Evolutionary conservation across 1,140 invertebrate genomes (phyloP).

Genomic region (Forficula auricularia): DNA sequence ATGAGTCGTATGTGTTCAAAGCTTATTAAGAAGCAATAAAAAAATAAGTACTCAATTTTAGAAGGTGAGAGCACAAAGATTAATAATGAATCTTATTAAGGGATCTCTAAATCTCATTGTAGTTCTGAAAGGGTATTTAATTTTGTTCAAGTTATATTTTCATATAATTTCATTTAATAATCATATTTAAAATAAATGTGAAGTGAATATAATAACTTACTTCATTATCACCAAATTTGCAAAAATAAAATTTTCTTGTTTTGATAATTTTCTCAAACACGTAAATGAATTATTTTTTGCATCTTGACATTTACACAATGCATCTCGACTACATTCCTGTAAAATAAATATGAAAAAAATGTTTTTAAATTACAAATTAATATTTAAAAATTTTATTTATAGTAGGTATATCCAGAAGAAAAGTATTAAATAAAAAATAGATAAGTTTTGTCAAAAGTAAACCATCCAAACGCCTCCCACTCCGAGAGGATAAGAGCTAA

Average conservation of each 20-base stretch:
- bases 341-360: slow-evolving; percentile 13
- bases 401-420: neutral
- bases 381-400: neutral
- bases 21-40: too few relatives aligned
- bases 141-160: too few relatives aligned
- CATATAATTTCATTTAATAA: too few relatives aligned
- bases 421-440: neutral
- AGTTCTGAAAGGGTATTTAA: too few relatives aligned
- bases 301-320: slow-evolving; percentile 68
- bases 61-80: too few relatives aligned
- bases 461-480: neutral
- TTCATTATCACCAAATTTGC: slow-evolving; percentile 51
- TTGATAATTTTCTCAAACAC: slow-evolving; percentile 45
- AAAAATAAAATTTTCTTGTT: slow-evolving; percentile 47
- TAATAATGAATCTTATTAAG: too few relatives aligned
- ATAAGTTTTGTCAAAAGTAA: neutral
- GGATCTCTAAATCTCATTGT: too few relatives aligned
- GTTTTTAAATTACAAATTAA: too few relatives aligned
- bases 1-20: too few relatives aligned
- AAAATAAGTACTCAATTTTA: too few relatives aligned
- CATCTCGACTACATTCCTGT: slow-evolving; percentile 42
- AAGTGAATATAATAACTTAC: too few relatives aligned
- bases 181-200: too few relatives aligned
- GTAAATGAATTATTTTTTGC: slow-evolving; percentile 64
- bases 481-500: neutral